These are phyloP conservation scores for Chydorus sphaericus DNA, from an alignment of 2,888 invertebrate genomes.

Conservation along the genomic window DNA sequence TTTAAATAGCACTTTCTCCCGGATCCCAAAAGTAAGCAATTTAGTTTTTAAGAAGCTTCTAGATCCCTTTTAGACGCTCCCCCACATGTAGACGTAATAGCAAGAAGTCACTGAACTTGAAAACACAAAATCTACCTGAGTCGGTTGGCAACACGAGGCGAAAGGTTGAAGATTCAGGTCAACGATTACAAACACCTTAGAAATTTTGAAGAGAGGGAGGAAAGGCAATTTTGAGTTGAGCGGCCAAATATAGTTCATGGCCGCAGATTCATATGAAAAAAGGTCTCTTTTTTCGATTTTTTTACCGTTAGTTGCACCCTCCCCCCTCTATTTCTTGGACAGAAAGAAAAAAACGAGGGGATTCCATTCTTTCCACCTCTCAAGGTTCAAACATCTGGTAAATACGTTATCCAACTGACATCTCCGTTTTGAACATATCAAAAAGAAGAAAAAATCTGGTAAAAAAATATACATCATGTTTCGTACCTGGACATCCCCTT, in stretches of 20 bases:
- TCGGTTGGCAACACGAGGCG: not conserved
- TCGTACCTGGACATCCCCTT: no score
- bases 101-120: conserved; percentile 4
- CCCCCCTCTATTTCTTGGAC: not conserved
- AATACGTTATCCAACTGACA: no score
- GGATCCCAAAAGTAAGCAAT: no score
- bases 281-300: not conserved
- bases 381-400: no score
- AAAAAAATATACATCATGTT: no score
- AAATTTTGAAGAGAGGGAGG: no score
- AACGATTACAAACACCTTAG: conserved; percentile 1
- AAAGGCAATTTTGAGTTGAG: no score
- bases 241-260: not conserved
- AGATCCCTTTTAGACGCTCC: not conserved
- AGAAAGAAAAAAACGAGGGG: conserved; percentile 9
- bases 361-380: conserved; percentile 10
- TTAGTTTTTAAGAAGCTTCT: not conserved
- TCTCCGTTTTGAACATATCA: no score
- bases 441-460: no score
- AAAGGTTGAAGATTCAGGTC: conserved; percentile 5
- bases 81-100: no score
- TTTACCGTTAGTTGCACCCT: not conserved
- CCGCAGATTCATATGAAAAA: not conserved
- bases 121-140: not conserved
- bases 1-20: conserved; percentile 1